Evolutionary conservation across 2,888 invertebrate species (phyloP).

Genomic region (Litoditis marina): DNA sequence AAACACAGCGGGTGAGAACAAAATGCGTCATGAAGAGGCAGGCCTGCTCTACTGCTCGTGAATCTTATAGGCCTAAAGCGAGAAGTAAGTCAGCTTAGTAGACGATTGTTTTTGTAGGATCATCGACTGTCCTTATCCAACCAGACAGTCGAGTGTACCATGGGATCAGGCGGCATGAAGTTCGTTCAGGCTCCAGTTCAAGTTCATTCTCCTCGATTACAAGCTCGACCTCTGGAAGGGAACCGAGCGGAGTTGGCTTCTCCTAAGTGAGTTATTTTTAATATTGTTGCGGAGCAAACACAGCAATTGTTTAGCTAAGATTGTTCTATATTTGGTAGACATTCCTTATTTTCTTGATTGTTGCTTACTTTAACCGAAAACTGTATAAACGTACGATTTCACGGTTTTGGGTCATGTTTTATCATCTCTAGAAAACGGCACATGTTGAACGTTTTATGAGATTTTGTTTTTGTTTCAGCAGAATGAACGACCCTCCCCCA

Average conservation of each 20-base stretch:
- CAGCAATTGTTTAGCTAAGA: neutral
- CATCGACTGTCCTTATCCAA: constrained; percentile 13
- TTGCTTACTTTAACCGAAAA: too few species aligned
- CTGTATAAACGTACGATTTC: too few species aligned
- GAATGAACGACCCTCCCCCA: constrained; percentile 35
- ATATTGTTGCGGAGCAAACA: neutral
- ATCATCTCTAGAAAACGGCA: neutral
- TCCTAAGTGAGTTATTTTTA: constrained; percentile 1
- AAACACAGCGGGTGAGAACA: too few species aligned
- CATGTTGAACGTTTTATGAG: neutral
- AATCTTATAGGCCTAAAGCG: too few species aligned
- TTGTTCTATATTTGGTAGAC: too few species aligned
- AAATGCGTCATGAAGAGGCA: too few species aligned
- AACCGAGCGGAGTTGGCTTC: neutral
- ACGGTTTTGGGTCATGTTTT: too few species aligned
- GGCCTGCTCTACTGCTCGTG: too few species aligned
- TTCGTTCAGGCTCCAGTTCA: constrained; percentile 9
- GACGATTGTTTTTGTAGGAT: too few species aligned
- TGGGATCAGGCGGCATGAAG: constrained; percentile 1
- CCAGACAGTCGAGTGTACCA: neutral
- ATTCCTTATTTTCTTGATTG: neutral
- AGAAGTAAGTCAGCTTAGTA: too few species aligned
- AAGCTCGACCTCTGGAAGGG: constrained; percentile 7
- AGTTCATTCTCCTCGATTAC: constrained; percentile 14
- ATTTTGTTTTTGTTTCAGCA: neutral